phyloP scores from a whole-genome alignment of 2,797 vertebrate genomes.

The Prionace glauca region DNA sequence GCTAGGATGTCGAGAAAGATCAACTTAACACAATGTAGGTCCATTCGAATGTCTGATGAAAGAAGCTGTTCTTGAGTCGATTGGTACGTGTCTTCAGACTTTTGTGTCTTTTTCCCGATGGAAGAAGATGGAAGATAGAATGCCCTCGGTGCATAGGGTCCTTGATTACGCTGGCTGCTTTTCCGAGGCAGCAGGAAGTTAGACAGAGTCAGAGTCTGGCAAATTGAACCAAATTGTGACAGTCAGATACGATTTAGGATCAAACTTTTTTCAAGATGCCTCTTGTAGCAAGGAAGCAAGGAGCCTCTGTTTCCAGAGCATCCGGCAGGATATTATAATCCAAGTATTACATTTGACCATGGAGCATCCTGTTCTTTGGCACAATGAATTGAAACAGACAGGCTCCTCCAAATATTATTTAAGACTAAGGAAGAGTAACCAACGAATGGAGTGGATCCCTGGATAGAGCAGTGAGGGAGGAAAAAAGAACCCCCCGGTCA shows the following conservation, averaged over 20 bases:
- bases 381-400: conserved; percentile 89
- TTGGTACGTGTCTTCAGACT: too few relatives aligned
- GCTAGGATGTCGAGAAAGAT: too few relatives aligned
- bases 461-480: background rate
- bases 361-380: conserved; percentile 79
- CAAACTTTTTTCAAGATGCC: conserved; percentile 52
- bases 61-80: too few relatives aligned
- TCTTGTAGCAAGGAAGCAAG: conserved; percentile 79
- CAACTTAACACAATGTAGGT: too few relatives aligned
- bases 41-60: too few relatives aligned
- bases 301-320: conserved; percentile 53
- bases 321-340: conserved; percentile 42
- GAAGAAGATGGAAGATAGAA: too few relatives aligned
- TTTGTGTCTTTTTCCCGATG: too few relatives aligned
- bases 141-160: too few relatives aligned
- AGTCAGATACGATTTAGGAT: background rate
- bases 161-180: too few relatives aligned
- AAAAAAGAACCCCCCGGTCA: background rate
- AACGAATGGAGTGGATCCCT: background rate
- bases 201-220: background rate
- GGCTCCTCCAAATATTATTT: conserved; percentile 79
- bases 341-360: conserved; percentile 78
- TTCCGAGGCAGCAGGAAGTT: too few relatives aligned
- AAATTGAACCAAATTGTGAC: background rate
- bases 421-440: background rate